Base-by-base conservation (phyloP, 2,113 vertebrate genomes). In the Tychaedon coryphoeus region DNA sequence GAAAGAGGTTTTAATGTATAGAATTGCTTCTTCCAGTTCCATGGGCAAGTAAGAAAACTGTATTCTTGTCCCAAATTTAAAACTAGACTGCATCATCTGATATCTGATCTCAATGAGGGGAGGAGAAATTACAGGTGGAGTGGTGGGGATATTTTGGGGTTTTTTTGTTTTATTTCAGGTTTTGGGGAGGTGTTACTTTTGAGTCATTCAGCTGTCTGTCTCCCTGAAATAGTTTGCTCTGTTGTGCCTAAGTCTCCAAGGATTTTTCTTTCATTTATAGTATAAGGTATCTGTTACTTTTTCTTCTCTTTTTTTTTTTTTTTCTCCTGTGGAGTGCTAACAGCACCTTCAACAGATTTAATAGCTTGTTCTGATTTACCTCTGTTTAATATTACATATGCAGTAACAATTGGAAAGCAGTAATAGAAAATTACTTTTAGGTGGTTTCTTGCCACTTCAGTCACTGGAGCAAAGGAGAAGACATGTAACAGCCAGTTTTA, bases 91-190 rank as follows among this genome's bases (percentile, higher is more conserved):
- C 4, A 18, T 69, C 58, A 66, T 3, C 11, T 33, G 26, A 38
- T 58, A 62, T 81, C 51, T 60, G n/a, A 94, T 54, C 11, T 89
- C 4, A 26, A 1, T 24, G 9, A 58, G 4, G 23, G 36, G 17
- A 74, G 3, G 11, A 78, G 29, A 87, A 81, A 25, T 51, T 20
- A 48, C 3, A 6, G 11, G 9, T 50, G 25, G 9, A 17, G 12
- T n/a, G 9, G 5, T 19, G 12, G 51, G 38, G 5, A 15, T 6
- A 19, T 48, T 45, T 24, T 33, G 4, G 0, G 5, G 0, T 3
- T 0, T 14, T 10, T 58, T 29, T 12, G 4, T 53, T 64, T 72
- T 42, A 13, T 45, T 86, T 81, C 24, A 25, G 66, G 8, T 2
- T 3, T 36, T 31, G 53, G 17, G 9, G 5, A 1, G 2, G 0